Conservation (phyloP, 1,140 invertebrate species). For the Caerostris extrusa region DNA sequence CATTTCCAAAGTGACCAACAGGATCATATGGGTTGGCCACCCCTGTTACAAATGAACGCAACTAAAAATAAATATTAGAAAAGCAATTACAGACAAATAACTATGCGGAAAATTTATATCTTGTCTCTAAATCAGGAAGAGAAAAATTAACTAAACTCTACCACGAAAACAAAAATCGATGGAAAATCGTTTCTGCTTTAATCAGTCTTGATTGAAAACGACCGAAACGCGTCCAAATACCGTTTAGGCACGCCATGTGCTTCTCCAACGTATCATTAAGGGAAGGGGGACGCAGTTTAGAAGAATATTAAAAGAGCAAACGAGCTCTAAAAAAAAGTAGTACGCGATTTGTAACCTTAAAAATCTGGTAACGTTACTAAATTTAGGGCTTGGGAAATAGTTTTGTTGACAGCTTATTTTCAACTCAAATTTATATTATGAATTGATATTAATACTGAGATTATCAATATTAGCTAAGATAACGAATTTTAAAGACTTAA, state of each 20-base stretch:
- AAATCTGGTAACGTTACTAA: neutral
- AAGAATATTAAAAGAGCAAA: neutral
- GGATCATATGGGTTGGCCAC: no score
- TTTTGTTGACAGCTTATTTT: no score
- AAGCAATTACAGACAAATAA: no score
- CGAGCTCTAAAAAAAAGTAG: neutral
- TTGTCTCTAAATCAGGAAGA: neutral
- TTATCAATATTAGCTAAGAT: no score
- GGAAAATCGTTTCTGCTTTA: constrained; percentile 4
- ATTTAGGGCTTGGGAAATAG: no score
- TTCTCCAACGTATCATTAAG: neutral
- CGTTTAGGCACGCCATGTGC: constrained; percentile 20
- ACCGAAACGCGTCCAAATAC: constrained; percentile 2
- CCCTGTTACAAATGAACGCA: no score
- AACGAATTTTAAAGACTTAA: no score
- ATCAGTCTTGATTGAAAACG: constrained; percentile 32
- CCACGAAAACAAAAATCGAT: neutral
- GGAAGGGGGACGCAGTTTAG: neutral
- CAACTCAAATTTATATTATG: no score
- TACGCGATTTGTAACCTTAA: neutral
- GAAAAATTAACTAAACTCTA: neutral
- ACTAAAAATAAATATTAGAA: no score
- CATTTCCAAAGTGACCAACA: no score
- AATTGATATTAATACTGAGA: no score
- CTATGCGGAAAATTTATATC: neutral